These are phyloP conservation scores for Opisthograptis luteolata DNA, from an alignment of 2,888 invertebrate genomes.

Conservation along the genomic window DNA sequence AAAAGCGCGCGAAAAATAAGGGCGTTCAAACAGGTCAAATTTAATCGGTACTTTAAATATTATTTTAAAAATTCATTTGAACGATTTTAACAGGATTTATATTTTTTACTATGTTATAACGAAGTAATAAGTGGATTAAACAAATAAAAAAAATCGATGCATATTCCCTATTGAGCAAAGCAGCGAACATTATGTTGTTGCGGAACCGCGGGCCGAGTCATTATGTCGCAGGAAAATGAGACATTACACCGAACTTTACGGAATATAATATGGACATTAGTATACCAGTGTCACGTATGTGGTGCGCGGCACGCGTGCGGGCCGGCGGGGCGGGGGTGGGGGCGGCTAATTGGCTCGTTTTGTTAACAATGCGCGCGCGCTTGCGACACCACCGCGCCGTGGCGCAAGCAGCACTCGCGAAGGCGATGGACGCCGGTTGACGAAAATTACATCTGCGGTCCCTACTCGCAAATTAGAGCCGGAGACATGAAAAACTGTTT, in stretches of 20 bases:
- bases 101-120: no score
- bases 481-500: slow-evolving; percentile 12
- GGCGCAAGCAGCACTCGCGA: slow-evolving; percentile 17
- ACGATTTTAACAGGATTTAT: no score
- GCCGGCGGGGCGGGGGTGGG: not conserved
- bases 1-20: no score
- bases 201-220: not conserved
- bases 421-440: slow-evolving; percentile 3
- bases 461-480: slow-evolving; percentile 7
- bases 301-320: not conserved
- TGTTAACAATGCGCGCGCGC: slow-evolving; percentile 28
- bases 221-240: slow-evolving; percentile 11
- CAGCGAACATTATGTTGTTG: not conserved
- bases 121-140: no score
- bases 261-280: slow-evolving; percentile 13
- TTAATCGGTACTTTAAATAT: no score
- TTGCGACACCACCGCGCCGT: slow-evolving; percentile 19
- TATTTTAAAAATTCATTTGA: no score
- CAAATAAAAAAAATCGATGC: no score
- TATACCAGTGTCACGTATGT: slow-evolving; percentile 19
- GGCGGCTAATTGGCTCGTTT: slow-evolving; percentile 18
- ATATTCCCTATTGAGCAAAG: no score
- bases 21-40: no score
- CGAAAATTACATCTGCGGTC: slow-evolving; percentile 11
- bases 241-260: slow-evolving; percentile 8